Evolutionary conservation across 1,140 invertebrate species (phyloP).

Genomic region (Hirudo medicinalis): DNA sequence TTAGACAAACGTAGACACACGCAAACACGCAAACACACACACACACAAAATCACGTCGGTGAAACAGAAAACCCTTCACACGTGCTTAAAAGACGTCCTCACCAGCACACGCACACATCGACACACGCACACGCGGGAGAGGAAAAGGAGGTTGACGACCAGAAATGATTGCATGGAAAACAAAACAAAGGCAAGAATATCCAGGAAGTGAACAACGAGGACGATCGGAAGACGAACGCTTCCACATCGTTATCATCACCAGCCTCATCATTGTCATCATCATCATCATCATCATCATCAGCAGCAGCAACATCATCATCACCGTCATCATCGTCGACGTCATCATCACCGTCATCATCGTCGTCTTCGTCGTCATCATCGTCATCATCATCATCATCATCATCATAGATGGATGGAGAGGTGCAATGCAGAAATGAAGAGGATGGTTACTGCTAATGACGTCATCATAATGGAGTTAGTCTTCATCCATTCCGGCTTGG

Average conservation of each 20-base stretch:
- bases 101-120: no score
- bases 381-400: background rate
- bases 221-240: no score
- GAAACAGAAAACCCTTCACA: no score
- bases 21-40: no score
- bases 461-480: background rate
- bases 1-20: no score
- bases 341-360: conserved; percentile 6
- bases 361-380: background rate
- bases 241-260: background rate
- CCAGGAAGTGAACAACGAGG: no score
- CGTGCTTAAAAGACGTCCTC: no score
- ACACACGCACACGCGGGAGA: no score
- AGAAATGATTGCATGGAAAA: no score
- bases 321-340: background rate
- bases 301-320: background rate
- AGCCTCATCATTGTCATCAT: background rate
- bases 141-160: no score
- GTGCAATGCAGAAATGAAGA: background rate
- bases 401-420: background rate
- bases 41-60: no score
- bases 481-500: background rate
- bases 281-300: background rate
- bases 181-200: no score
- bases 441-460: background rate